Conservation (phyloP, 2,113 vertebrate species). For the Notarius quadriscutis region DNA sequence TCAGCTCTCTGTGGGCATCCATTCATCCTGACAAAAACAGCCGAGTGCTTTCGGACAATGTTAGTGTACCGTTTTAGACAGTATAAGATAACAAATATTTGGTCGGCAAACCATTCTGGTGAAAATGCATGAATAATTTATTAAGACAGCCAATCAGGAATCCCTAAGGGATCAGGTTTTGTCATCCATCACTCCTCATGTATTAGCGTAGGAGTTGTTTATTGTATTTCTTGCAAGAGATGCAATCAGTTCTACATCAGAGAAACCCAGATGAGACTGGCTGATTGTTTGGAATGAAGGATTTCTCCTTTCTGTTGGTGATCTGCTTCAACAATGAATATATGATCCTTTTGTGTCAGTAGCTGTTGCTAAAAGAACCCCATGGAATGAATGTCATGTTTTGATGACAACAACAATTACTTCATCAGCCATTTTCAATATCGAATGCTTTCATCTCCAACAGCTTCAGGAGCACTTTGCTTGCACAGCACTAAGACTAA, state of each 20-base stretch:
- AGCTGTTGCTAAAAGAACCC: background rate
- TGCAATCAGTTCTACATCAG: background rate
- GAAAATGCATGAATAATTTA: background rate
- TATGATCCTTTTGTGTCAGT: background rate
- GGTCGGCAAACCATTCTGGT: no score
- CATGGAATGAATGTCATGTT: background rate
- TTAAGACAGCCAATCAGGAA: background rate
- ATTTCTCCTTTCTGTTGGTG: background rate
- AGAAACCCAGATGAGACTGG: background rate
- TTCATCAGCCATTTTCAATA: background rate
- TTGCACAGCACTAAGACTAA: background rate
- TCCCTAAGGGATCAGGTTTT: background rate
- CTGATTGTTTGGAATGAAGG: background rate
- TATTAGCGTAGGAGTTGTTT: background rate
- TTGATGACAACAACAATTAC: background rate
- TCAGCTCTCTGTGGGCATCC: background rate
- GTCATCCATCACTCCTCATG: background rate
- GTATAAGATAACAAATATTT: background rate
- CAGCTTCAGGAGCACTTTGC: background rate
- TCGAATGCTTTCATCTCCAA: background rate
- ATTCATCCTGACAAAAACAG: background rate
- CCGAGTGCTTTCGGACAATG: background rate
- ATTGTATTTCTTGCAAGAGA: background rate
- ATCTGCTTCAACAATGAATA: background rate
- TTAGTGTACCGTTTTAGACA: no score